Evolutionary conservation across 2,113 vertebrate species (phyloP).

Genomic region (Amia ocellicauda): DNA sequence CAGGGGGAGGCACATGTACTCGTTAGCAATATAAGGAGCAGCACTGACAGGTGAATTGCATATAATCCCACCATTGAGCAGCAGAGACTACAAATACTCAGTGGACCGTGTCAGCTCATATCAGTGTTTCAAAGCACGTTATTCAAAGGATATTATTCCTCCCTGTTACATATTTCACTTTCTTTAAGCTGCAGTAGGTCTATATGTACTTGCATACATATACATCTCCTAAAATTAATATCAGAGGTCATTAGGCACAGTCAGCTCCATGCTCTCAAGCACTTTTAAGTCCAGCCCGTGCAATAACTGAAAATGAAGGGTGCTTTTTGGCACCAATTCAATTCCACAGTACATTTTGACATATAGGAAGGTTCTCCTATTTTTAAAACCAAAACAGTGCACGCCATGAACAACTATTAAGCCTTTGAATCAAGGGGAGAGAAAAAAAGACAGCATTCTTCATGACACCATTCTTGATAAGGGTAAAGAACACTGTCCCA

Average conservation of each 20-base stretch:
- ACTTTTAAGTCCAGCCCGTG: background rate
- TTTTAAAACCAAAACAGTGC: no score
- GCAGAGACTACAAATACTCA: background rate
- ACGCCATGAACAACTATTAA: no score
- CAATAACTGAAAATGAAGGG: background rate
- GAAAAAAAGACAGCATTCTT: no score
- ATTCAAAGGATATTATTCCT: background rate
- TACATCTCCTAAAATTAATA: background rate
- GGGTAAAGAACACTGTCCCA: no score
- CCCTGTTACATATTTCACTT: no score
- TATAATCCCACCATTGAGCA: background rate
- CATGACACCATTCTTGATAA: no score
- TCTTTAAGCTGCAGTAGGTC: background rate
- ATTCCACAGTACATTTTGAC: background rate
- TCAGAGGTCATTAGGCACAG: background rate
- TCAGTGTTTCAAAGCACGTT: background rate
- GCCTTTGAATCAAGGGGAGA: no score
- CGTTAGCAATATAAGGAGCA: background rate
- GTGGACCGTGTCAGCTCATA: conserved; percentile 1
- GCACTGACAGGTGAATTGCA: background rate
- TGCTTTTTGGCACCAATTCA: background rate
- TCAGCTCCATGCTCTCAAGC: background rate
- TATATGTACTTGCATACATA: background rate
- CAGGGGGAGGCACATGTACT: no score
- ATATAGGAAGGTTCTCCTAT: no score